Evolutionary conservation across 1,140 invertebrate species (phyloP), one percentile per base, ranked within the genome.

Genomic region (Procambarus virginalis): DNA sequence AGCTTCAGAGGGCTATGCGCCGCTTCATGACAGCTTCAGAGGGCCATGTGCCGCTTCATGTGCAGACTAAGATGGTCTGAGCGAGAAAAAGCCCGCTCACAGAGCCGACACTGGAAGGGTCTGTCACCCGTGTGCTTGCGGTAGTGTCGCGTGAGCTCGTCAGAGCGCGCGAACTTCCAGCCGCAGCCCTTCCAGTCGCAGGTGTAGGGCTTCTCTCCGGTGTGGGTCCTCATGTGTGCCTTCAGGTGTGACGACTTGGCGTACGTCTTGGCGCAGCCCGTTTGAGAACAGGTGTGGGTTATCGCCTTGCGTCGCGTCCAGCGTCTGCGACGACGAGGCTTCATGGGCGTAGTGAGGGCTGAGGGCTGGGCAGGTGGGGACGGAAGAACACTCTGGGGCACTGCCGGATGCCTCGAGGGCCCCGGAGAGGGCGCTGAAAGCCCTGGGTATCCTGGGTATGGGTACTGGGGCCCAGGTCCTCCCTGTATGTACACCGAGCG

Each of bases 111-210:
- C 91, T 95, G 94, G 93, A 96, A 96, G 2, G 95, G 95, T 80
- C 95, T 92, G 92, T 95, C 95, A n/a, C 95, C 95, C 1, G 95
- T 96, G 92, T 96, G 95, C 92, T 96, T 95, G 55, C 95, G 93
- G 92, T 95, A 96, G 92, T 96, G 95, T 89, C 96, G 93, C 10
- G 96, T 96, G 64, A 96, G 94, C 93, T 99, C 98, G 92, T 98
- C 97, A 3, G 98, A 97, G 80, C 97, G 95, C 2, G 96, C 96
- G 93, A 99, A 99, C 91, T 96, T 95, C 94, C 97, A 96, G 0
- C 96, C 96, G 93, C 98, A 99, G 91, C 97, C 98, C 86, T 97
- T 96, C 96, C 96, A 97, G 58, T 94, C 95, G 93, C 96, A 96
- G 89, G 95, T 94, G 93, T 96, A 97, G 2, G 96, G 96, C 92